These are phyloP conservation scores for Eucidaris tribuloides DNA, from an alignment of 35 echinoderm and acorn worm species.

Conservation along the genomic window DNA sequence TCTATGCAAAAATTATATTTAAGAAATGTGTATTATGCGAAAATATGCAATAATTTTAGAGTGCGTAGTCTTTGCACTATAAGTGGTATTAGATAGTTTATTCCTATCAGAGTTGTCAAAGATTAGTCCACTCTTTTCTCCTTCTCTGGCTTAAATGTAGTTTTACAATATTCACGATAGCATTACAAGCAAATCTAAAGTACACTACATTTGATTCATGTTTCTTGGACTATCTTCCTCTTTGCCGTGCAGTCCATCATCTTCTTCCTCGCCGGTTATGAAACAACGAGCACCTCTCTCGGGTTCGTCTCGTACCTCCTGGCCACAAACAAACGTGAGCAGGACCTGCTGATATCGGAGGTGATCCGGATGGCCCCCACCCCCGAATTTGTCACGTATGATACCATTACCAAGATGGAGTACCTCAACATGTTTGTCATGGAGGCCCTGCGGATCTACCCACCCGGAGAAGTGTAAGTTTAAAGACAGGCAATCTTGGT, in stretches of 20 bases:
- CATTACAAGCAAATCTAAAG: not conserved
- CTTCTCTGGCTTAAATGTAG: not conserved
- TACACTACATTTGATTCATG: not conserved
- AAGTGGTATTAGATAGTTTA: not conserved
- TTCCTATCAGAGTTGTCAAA: not conserved
- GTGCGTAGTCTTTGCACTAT: no score
- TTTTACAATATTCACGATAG: not conserved
- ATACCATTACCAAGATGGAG: constrained; percentile 62
- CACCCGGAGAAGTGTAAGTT: constrained; percentile 64
- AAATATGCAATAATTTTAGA: no score
- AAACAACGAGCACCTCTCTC: constrained; percentile 63
- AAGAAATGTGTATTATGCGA: no score
- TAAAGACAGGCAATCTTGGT: no score
- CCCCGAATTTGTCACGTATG: constrained; percentile 37
- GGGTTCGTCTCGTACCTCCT: constrained; percentile 47
- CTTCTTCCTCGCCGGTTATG: constrained; percentile 81
- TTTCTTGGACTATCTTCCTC: not conserved
- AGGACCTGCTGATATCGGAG: constrained; percentile 60
- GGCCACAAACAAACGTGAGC: constrained; percentile 51
- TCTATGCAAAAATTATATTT: no score
- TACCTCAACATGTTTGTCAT: constrained; percentile 71
- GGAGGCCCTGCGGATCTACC: constrained; percentile 67
- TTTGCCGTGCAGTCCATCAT: constrained; percentile 60
- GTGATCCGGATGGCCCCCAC: constrained; percentile 36
- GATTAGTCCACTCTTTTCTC: not conserved